These are phyloP conservation scores for Phrynocephalus guinanensis DNA, from an alignment of 2,797 vertebrate genomes.

Conservation along the genomic window DNA sequence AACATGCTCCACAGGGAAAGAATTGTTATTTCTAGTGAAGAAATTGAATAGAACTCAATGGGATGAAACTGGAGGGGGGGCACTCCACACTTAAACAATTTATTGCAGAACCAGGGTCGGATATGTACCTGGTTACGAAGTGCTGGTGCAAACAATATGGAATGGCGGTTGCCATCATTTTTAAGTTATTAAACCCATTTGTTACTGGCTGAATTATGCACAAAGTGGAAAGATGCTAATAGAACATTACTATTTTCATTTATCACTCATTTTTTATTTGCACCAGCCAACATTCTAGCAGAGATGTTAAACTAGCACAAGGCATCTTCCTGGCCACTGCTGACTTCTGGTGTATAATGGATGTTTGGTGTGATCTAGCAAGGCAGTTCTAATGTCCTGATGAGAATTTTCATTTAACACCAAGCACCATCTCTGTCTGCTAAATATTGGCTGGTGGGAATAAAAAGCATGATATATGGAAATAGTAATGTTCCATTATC, in stretches of 20 bases:
- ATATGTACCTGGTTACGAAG: not conserved
- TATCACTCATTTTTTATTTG: not conserved
- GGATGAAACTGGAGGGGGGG: not conserved
- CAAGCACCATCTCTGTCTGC: not conserved
- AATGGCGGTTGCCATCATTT: not conserved
- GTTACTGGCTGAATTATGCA: not conserved
- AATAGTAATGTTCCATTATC: constrained; percentile 24
- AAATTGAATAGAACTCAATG: not conserved
- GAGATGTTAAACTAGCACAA: not conserved
- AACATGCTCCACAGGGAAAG: not conserved
- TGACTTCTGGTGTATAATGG: not conserved
- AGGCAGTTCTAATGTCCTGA: constrained; percentile 10
- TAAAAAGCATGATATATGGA: constrained; percentile 18
- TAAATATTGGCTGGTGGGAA: constrained; percentile 4
- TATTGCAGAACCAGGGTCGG: not conserved
- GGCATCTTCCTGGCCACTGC: not conserved
- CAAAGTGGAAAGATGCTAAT: constrained; percentile 3
- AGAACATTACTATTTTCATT: constrained; percentile 10
- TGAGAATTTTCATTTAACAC: constrained; percentile 16
- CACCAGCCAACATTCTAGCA: not conserved
- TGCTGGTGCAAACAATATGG: not conserved
- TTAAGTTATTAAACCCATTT: not conserved
- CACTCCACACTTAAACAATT: not conserved
- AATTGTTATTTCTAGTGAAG: not conserved
- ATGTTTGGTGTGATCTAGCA: constrained; percentile 3